These are phyloP conservation scores for Amphiduros pacificus DNA, from an alignment of 2,888 invertebrate genomes.

Conservation along the genomic window DNA sequence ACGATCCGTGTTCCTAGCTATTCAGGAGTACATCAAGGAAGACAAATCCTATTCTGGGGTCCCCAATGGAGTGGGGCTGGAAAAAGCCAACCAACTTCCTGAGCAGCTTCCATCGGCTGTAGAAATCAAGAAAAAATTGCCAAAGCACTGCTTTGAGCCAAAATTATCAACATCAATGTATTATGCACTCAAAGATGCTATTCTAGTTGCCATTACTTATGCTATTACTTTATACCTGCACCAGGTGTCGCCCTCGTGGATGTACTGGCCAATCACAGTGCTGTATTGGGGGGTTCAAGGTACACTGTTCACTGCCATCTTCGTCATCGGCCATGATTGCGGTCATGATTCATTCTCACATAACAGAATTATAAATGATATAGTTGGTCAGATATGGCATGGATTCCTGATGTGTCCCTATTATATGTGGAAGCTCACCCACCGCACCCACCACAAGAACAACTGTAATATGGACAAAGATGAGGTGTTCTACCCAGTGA, in stretches of 20 bases:
- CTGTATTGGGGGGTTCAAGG: conserved; percentile 50
- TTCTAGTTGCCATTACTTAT: conserved; percentile 34
- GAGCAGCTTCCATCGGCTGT: conserved; percentile 43
- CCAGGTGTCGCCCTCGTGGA: conserved; percentile 17
- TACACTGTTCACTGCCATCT: conserved; percentile 47
- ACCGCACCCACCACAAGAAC: conserved; percentile 50
- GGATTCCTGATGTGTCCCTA: conserved; percentile 47
- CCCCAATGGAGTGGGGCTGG: conserved; percentile 2
- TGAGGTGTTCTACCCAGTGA: conserved; percentile 52
- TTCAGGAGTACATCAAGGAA: conserved; percentile 9
- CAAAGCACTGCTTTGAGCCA: conserved; percentile 45
- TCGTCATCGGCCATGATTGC: conserved; percentile 50
- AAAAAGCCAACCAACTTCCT: conserved; percentile 17
- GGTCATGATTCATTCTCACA: conserved; percentile 52
- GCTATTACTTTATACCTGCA: conserved; percentile 18
- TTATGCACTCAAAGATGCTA: conserved; percentile 43
- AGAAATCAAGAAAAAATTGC: conserved; percentile 47
- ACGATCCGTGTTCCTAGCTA: conserved; percentile 19
- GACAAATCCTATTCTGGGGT: conserved; percentile 5
- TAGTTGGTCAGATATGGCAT: conserved; percentile 45
- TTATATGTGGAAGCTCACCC: conserved; percentile 53
- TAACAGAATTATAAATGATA: conserved; percentile 41
- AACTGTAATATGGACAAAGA: conserved; percentile 55
- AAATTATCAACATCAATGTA: conserved; percentile 40
- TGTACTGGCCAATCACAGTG: conserved; percentile 9